Conservation (phyloP, 2,797 vertebrate species). For the Delichon dasypus region DNA sequence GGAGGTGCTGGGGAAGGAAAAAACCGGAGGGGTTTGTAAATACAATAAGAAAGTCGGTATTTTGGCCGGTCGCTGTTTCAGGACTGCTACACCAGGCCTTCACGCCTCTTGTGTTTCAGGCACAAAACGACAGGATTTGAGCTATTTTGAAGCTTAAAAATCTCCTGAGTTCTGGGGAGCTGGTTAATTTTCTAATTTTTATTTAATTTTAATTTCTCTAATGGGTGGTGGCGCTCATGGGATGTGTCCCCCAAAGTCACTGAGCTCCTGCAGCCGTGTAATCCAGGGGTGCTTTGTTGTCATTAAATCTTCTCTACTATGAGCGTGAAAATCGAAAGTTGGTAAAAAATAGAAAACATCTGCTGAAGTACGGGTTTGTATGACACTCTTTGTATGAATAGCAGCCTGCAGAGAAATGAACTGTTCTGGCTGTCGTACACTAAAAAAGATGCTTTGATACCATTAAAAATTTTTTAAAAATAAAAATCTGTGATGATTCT, state of each 20-base stretch:
- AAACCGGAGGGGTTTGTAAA: not conserved
- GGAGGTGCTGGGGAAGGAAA: not conserved
- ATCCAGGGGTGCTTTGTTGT: not conserved
- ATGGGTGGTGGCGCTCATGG: accelerated
- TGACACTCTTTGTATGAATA: accelerated
- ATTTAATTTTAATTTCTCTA: not conserved
- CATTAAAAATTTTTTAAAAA: too few relatives aligned
- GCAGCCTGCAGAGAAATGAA: not conserved
- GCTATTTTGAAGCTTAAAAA: not conserved
- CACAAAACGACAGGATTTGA: not conserved
- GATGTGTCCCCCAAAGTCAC: not conserved
- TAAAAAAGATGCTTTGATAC: not conserved
- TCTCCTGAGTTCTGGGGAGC: not conserved
- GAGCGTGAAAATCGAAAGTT: not conserved
- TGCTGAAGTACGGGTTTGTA: accelerated
- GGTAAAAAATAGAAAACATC: not conserved
- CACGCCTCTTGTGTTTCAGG: accelerated
- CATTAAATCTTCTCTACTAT: not conserved
- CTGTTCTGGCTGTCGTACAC: not conserved
- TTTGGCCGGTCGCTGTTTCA: accelerated
- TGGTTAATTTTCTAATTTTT: accelerated
- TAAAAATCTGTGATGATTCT: not conserved
- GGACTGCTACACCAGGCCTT: not conserved
- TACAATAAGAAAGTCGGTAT: accelerated
- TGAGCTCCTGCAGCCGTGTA: not conserved